phyloP scores from a whole-genome alignment of 2,113 vertebrate species.

The Anoplopoma fimbria region DNA sequence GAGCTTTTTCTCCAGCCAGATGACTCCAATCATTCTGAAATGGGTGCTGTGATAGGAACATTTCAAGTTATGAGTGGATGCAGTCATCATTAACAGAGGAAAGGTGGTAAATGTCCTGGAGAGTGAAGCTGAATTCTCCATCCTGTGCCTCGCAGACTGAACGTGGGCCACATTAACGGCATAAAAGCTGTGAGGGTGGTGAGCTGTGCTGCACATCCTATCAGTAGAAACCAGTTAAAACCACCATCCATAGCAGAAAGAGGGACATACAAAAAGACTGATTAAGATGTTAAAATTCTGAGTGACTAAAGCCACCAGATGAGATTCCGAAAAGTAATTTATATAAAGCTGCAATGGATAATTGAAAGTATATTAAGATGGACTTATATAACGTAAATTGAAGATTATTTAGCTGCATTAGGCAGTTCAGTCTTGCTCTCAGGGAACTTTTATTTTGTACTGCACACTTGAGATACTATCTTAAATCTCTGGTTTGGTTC shows the following conservation, averaged over 20 bases:
- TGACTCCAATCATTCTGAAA: slow-evolving; percentile 40
- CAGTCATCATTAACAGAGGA: slow-evolving; percentile 45
- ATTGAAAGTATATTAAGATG: slow-evolving; percentile 8
- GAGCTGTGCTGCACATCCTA: slow-evolving; percentile 51
- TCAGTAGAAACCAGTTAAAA: slow-evolving; percentile 58
- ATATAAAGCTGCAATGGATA: not conserved
- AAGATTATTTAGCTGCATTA: too few relatives aligned
- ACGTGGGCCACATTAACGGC: slow-evolving; percentile 42
- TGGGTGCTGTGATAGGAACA: slow-evolving; percentile 34
- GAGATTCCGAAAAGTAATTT: slow-evolving; percentile 1
- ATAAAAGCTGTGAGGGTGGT: slow-evolving; percentile 37
- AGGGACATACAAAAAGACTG: slow-evolving; percentile 12
- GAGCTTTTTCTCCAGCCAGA: slow-evolving; percentile 25
- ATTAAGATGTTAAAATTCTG: slow-evolving; percentile 47
- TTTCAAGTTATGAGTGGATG: slow-evolving; percentile 45
- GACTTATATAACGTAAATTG: too few relatives aligned
- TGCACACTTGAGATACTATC: not conserved
- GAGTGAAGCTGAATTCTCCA: slow-evolving; percentile 32
- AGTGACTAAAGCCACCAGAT: slow-evolving; percentile 4
- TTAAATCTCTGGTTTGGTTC: not conserved
- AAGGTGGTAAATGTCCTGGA: slow-evolving; percentile 52
- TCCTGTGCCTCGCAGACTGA: slow-evolving; percentile 21
- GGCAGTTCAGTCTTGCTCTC: slow-evolving; percentile 1
- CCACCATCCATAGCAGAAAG: slow-evolving; percentile 48
- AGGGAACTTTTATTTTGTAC: slow-evolving; percentile 2